phyloP scores from a whole-genome alignment of 2,797 vertebrate genomes.

The Harpagifer antarcticus region DNA sequence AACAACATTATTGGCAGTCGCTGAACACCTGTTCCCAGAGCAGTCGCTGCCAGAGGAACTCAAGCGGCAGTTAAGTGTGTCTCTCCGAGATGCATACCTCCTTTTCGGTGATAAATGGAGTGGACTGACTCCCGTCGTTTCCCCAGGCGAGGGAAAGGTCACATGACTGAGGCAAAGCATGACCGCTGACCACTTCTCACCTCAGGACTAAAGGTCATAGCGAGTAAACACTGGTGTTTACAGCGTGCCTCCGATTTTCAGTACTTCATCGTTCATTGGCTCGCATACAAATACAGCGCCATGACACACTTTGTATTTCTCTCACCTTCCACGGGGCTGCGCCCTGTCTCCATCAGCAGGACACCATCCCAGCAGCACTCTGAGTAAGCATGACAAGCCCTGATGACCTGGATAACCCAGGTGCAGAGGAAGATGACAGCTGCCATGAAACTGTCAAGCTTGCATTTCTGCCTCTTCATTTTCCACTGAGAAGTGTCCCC shows the following conservation, averaged over 20 bases:
- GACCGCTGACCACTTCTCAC: slow-evolving; percentile 53
- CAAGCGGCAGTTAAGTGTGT: slow-evolving; percentile 50
- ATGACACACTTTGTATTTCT: slow-evolving; percentile 26
- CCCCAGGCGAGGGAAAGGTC: slow-evolving; percentile 43
- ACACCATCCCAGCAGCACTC: slow-evolving; percentile 28
- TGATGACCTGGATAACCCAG: slow-evolving; percentile 68
- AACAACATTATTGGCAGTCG: slow-evolving; percentile 69
- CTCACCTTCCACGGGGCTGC: slow-evolving; percentile 29
- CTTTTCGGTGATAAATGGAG: slow-evolving; percentile 65
- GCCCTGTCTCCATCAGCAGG: slow-evolving; percentile 37
- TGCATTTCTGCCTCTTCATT: slow-evolving; percentile 62
- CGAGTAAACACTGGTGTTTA: slow-evolving; percentile 43
- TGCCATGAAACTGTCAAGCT: slow-evolving; percentile 68
- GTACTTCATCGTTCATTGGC: slow-evolving; percentile 4
- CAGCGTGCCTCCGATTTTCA: slow-evolving; percentile 27
- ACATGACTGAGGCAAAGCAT: slow-evolving; percentile 36
- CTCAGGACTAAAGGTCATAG: slow-evolving; percentile 58
- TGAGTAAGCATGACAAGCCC: slow-evolving; percentile 54
- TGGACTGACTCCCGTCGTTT: slow-evolving; percentile 43
- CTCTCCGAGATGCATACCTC: slow-evolving; percentile 42
- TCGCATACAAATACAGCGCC: slow-evolving; percentile 8
- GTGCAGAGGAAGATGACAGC: slow-evolving; percentile 63
- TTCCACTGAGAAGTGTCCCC: slow-evolving; percentile 53
- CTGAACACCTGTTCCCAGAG: slow-evolving; percentile 68
- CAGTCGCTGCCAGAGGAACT: slow-evolving; percentile 55